Evolutionary conservation across 2,888 invertebrate species (phyloP), one percentile per base, ranked within the genome.

Genomic region (Dendrolimus pini): DNA sequence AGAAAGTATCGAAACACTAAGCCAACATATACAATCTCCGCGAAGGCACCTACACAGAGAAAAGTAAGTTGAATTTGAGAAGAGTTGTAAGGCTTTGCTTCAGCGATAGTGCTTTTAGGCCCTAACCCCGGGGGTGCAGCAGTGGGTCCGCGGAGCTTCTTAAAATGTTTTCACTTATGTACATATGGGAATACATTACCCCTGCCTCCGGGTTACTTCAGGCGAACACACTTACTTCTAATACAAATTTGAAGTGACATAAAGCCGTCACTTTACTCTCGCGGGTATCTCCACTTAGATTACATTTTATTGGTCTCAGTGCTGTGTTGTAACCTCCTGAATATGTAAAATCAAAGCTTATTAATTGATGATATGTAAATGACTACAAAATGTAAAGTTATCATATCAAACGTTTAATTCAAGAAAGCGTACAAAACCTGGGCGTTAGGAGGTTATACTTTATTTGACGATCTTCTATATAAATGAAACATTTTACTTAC

Each of bases 81-180:
- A 87, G 90, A 91, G 89, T 89, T 90, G 89, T 89, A 89, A 87
- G 86, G 89, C 90, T 89, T 89, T 89, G 89, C 86, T 88, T 89
- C 77, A 71, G 86, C 87, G 91, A 91, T 91, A 91, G 91, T 91
- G 91, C 91, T 91, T 90, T 91, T 90, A 91, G 90, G 90, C 89
- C 87, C 86, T 89, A 89, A 88, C 89, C 90, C 91, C 90, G 80
- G 81, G 89, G 90, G 91, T 89, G 88, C 83, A 85, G 87, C 89
- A 88, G 87, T 78, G 83, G 83, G 88, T 85, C 89, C 89, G 88
- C 78, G 77, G 87, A 89, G 89, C 87, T 89, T 89, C 88, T 89
- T 89, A 89, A 90, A 90, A 89, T 88, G 89, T 90, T 88, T 89
- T 88, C 89, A 87, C 90, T 88, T 86, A 88, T 86, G 89, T 89